phyloP scores from a whole-genome alignment of 2,888 invertebrate genomes.

The Cerastis rubricosa region DNA sequence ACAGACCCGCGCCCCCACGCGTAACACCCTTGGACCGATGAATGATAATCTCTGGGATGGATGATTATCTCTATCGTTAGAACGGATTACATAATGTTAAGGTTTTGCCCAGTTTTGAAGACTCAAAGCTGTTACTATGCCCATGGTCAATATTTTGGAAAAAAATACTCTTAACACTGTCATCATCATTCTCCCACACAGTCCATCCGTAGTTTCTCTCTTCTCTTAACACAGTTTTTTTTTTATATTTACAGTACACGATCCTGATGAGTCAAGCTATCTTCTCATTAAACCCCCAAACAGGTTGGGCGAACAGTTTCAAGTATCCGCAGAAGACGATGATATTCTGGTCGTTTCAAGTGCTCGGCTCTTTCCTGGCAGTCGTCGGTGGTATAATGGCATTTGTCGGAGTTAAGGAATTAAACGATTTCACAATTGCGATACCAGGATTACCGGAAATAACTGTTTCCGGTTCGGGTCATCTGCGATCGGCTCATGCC shows the following conservation, averaged over 20 bases:
- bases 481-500: conserved; percentile 69
- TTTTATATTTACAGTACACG: conserved; percentile 76
- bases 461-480: background rate
- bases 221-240: background rate
- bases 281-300: conserved; percentile 73
- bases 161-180: no score
- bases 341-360: conserved; percentile 77
- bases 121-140: background rate
- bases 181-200: no score
- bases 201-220: no score
- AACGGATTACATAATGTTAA: background rate
- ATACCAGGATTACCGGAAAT: background rate
- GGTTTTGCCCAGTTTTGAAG: background rate
- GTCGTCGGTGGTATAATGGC: conserved; percentile 73
- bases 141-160: no score
- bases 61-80: background rate
- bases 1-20: no score
- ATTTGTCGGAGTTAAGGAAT: conserved; percentile 53
- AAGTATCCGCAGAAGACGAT: conserved; percentile 72
- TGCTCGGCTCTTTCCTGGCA: conserved; percentile 76
- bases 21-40: no score
- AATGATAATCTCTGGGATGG: no score
- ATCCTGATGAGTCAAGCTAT: conserved; percentile 80
- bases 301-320: conserved; percentile 75
- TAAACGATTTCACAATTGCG: background rate